These are phyloP conservation scores for Pseudomyrmex concolor DNA, from an alignment of 1,140 invertebrate species.

Conservation along the genomic window DNA sequence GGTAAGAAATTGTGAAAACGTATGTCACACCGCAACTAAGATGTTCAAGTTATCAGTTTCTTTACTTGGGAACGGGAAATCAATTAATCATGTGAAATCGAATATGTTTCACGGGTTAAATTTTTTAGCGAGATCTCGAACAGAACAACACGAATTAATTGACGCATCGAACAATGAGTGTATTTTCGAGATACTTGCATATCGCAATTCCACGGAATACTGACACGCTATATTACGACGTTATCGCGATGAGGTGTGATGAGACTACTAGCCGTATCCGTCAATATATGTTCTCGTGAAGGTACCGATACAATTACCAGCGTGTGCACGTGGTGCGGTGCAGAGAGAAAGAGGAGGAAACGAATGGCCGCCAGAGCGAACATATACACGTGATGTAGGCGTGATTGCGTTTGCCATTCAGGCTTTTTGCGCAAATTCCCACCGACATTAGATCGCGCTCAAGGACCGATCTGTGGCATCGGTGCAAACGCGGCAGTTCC, in stretches of 20 bases:
- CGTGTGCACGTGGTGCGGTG: constrained; percentile 3
- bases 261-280: constrained; percentile 13
- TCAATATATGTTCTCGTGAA: constrained; percentile 20
- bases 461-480: constrained; percentile 25
- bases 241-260: constrained; percentile 23
- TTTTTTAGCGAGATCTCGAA: neutral
- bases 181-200: constrained; percentile 10
- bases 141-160: neutral
- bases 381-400: constrained; percentile 53
- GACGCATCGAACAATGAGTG: neutral
- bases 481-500: constrained; percentile 20
- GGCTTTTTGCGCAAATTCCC: constrained; percentile 50
- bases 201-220: neutral
- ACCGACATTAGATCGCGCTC: constrained; percentile 41
- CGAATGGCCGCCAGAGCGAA: constrained; percentile 46
- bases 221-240: neutral
- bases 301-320: constrained; percentile 33
- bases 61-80: neutral
- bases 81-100: neutral
- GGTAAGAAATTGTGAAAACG: too few species aligned
- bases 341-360: constrained; percentile 56
- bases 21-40: neutral
- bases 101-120: neutral
- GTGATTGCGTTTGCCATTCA: constrained; percentile 54
- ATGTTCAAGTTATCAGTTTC: neutral